phyloP scores from a whole-genome alignment of 2,797 vertebrate genomes.

The Coracias cyanogaster region DNA sequence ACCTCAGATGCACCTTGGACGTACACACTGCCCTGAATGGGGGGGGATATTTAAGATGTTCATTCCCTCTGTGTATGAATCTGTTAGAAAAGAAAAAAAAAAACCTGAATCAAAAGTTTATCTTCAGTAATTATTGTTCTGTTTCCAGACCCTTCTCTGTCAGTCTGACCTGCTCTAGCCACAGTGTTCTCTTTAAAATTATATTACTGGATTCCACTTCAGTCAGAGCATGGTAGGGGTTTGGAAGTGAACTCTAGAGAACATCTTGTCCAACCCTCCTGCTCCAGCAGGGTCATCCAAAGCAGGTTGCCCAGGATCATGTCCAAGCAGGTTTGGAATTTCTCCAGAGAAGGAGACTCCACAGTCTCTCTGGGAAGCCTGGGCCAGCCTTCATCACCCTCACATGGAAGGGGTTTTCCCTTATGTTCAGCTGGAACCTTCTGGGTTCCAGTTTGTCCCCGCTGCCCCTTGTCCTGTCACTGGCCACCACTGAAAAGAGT shows the following conservation, averaged over 20 bases:
- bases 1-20: neutral
- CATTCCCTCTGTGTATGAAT: neutral
- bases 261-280: neutral
- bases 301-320: neutral
- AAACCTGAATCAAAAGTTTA: neutral
- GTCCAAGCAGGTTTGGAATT: neutral
- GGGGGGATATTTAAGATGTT: neutral
- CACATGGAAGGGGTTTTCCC: neutral
- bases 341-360: neutral
- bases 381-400: neutral
- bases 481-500: neutral
- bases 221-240: neutral
- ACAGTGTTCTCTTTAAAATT: neutral
- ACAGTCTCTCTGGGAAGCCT: neutral
- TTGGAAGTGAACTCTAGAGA: neutral
- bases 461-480: neutral
- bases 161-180: neutral
- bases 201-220: neutral
- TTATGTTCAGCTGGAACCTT: neutral
- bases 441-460: neutral
- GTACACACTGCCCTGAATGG: accelerated
- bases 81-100: neutral
- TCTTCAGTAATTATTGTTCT: neutral
- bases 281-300: neutral
- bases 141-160: neutral